phyloP scores from a whole-genome alignment of 2,888 invertebrate genomes.

The Nemapogon koenigi region DNA sequence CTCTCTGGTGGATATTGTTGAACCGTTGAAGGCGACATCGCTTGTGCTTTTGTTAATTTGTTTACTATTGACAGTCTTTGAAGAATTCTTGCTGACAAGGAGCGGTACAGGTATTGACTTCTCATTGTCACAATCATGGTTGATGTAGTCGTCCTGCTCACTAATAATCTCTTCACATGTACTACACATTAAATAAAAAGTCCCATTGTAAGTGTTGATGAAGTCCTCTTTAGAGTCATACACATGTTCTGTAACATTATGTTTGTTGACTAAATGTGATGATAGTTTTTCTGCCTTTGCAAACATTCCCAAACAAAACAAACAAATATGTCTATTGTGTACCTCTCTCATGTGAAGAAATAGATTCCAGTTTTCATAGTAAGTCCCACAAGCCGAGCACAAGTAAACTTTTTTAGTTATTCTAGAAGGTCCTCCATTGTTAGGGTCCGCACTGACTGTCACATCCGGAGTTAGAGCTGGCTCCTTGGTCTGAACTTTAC shows the following conservation, averaged over 20 bases:
- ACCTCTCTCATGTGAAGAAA: constrained; percentile 85
- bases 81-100: constrained; percentile 48
- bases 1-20: constrained; percentile 18
- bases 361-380: constrained; percentile 87
- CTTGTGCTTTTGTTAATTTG: constrained; percentile 27
- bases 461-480: constrained; percentile 46
- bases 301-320: constrained; percentile 85
- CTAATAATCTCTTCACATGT: constrained; percentile 80
- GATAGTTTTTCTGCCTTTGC: constrained; percentile 80
- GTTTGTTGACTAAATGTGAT: constrained; percentile 78
- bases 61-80: constrained; percentile 39
- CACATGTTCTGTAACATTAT: constrained; percentile 75
- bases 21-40: constrained; percentile 37
- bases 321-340: constrained; percentile 81
- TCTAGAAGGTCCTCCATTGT: constrained; percentile 54
- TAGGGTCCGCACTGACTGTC: constrained; percentile 37
- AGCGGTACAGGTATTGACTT: constrained; percentile 58
- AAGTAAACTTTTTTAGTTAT: constrained; percentile 80
- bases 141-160: constrained; percentile 77
- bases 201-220: constrained; percentile 68
- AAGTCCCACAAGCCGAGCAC: constrained; percentile 82
- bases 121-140: constrained; percentile 71
- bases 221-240: constrained; percentile 74
- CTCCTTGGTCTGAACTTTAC: constrained; percentile 55
- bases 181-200: constrained; percentile 81